Evolutionary conservation across 2,797 vertebrate genomes (phyloP).

Genomic region (Fringilla coelebs): DNA sequence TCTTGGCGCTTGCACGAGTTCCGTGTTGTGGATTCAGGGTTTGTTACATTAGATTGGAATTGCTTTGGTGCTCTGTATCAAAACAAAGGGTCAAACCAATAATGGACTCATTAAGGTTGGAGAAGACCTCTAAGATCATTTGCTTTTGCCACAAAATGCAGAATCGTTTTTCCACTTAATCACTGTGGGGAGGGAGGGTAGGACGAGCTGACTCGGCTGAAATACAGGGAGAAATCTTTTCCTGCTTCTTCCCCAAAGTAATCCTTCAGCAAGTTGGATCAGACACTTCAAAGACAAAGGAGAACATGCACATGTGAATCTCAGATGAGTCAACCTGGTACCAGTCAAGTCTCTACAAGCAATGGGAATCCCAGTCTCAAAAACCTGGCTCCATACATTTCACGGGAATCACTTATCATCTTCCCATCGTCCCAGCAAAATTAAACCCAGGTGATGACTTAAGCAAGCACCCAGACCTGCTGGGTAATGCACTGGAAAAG

Average conservation of each 20-base stretch:
- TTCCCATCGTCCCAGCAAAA: neutral
- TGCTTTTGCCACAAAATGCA: neutral
- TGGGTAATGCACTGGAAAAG: neutral
- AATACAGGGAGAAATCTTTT: neutral
- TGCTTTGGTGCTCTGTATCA: neutral
- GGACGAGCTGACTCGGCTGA: neutral
- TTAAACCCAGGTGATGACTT: neutral
- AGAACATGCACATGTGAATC: neutral
- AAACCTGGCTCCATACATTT: neutral
- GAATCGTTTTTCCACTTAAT: neutral
- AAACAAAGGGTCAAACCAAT: neutral
- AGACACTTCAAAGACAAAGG: neutral
- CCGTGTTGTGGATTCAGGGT: neutral
- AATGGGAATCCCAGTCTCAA: neutral
- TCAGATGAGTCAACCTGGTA: neutral
- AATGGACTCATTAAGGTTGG: neutral
- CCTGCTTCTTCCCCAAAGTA: neutral
- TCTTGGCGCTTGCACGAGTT: neutral
- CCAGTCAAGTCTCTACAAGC: neutral
- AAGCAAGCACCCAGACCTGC: neutral
- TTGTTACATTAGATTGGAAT: neutral
- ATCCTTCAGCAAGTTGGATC: neutral
- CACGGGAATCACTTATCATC: neutral
- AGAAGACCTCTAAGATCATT: neutral
- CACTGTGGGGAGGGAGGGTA: neutral